A percentile compares a stretch with the other conserved stretches of the same genome.
Conservation (phyloP, 2,888 invertebrate species). For the Flexamia atlantica region DNA sequence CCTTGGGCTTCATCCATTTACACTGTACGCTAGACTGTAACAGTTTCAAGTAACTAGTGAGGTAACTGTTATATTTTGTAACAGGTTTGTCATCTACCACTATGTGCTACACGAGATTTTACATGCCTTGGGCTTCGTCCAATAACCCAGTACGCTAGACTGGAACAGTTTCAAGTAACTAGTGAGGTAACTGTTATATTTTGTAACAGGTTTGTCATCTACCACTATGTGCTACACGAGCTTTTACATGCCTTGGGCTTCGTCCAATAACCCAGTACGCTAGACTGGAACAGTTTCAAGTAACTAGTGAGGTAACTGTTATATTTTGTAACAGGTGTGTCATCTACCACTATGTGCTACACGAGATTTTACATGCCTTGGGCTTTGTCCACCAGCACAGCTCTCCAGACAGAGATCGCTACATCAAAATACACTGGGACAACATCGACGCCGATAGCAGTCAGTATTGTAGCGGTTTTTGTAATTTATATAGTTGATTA, state of each 20-base stretch:
- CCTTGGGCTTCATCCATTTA: conserved; percentile 77
- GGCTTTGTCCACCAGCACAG: conserved; percentile 78
- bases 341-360: conserved; percentile 77
- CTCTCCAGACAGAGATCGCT: conserved; percentile 75
- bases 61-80: no score
- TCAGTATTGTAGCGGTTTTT: conserved; percentile 2
- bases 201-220: neutral
- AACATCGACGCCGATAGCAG: conserved; percentile 73
- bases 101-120: neutral
- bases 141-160: neutral
- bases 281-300: neutral
- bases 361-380: conserved; percentile 77
- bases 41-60: conserved; percentile 71
- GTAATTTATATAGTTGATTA: no score
- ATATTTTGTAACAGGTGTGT: conserved; percentile 72
- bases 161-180: neutral
- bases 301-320: neutral
- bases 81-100: no score
- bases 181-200: neutral
- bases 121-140: neutral
- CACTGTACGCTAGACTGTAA: conserved; percentile 76
- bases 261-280: neutral
- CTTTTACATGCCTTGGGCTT: neutral
- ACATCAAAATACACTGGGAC: conserved; percentile 75
- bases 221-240: conserved; percentile 3